Evolutionary conservation across 2,797 vertebrate species (phyloP).

Genomic region (Buphagus erythrorhynchus): DNA sequence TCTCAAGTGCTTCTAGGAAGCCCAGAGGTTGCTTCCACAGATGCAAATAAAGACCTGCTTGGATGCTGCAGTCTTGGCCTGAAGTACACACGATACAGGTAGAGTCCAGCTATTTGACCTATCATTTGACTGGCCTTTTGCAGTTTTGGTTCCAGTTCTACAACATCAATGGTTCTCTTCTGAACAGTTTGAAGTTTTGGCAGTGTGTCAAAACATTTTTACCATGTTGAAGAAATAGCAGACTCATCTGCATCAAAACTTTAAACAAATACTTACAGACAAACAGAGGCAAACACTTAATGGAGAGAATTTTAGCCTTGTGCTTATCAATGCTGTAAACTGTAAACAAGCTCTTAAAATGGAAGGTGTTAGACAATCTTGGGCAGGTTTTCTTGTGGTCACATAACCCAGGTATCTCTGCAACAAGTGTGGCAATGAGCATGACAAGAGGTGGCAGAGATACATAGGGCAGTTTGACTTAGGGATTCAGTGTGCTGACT

Average conservation of each 20-base stretch:
- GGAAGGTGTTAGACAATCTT: background rate
- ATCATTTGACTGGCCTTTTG: accelerated
- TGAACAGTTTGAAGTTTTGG: background rate
- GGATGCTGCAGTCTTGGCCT: background rate
- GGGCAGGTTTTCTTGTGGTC: background rate
- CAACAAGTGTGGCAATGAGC: background rate
- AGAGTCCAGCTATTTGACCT: background rate
- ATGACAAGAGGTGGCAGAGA: background rate
- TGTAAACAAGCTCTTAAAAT: background rate
- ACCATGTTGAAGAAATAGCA: background rate
- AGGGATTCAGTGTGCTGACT: background rate
- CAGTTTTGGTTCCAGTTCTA: background rate
- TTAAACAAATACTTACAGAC: background rate
- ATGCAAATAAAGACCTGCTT: background rate
- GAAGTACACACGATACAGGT: accelerated
- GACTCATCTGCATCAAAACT: background rate
- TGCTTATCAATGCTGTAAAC: background rate
- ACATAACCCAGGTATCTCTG: background rate
- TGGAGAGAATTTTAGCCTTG: background rate
- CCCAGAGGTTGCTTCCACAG: background rate
- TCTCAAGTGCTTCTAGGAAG: background rate
- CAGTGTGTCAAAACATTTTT: background rate
- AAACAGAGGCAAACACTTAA: background rate
- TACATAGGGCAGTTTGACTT: background rate
- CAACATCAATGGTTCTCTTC: accelerated